Evolutionary conservation across 1,140 invertebrate genomes (phyloP).

Genomic region (Nasonia longicornis): DNA sequence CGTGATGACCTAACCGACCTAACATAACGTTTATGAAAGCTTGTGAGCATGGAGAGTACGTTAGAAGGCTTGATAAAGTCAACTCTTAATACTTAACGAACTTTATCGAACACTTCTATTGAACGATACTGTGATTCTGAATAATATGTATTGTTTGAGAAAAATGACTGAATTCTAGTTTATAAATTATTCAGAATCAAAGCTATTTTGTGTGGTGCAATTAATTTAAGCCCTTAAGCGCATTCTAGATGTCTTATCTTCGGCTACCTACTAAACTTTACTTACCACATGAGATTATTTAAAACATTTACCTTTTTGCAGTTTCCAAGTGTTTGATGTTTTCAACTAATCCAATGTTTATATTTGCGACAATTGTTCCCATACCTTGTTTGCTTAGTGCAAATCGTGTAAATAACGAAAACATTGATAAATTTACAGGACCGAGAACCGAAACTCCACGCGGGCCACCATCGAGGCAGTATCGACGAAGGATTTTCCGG

Average conservation of each 20-base stretch:
- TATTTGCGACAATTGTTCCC: background rate
- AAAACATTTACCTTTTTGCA: slow-evolving; percentile 6
- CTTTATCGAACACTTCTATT: background rate
- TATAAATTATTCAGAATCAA: background rate
- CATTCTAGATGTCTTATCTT: background rate
- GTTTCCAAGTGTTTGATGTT: slow-evolving; percentile 42
- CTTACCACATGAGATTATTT: background rate
- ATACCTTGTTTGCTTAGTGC: background rate
- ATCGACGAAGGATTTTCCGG: slow-evolving; percentile 78
- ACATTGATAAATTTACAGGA: slow-evolving; percentile 69
- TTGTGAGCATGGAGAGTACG: background rate
- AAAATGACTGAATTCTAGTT: background rate
- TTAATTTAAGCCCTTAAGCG: background rate
- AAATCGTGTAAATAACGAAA: background rate
- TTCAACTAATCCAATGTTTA: slow-evolving; percentile 27
- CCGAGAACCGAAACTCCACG: slow-evolving; percentile 73
- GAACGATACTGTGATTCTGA: background rate
- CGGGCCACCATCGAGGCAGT: slow-evolving; percentile 71
- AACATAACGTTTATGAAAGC: background rate
- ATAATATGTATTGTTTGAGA: background rate
- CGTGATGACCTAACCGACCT: background rate
- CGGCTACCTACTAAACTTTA: background rate
- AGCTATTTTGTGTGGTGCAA: background rate
- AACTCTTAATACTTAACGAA: background rate
- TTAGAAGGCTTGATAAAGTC: background rate